A percentile compares a stretch with the other conserved stretches of the same genome.
phyloP scores from a whole-genome alignment of 2,888 invertebrate genomes.

The Dynastes grantii region DNA sequence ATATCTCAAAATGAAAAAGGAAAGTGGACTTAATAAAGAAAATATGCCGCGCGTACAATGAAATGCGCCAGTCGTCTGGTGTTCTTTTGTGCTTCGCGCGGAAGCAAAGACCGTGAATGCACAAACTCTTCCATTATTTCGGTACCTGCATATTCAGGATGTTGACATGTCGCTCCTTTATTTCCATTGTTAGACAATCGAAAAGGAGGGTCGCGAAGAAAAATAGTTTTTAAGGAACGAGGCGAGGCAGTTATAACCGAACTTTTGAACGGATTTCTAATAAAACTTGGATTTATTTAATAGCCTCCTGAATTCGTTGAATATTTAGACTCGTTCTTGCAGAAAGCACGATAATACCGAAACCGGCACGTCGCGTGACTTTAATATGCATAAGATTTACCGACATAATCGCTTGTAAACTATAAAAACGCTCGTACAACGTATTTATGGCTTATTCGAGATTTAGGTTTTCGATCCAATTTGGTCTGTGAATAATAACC shows the following conservation, averaged over 20 bases:
- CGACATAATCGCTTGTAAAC: slow-evolving; percentile 57
- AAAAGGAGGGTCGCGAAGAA: slow-evolving; percentile 48
- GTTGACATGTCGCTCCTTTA: slow-evolving; percentile 52
- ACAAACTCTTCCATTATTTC: slow-evolving; percentile 51
- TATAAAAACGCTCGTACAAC: slow-evolving; percentile 49
- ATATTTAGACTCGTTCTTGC: slow-evolving; percentile 60
- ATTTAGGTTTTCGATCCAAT: slow-evolving; percentile 46
- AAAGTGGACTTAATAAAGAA: slow-evolving; percentile 42
- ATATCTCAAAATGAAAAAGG: slow-evolving; percentile 31
- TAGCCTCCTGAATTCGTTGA: slow-evolving; percentile 61
- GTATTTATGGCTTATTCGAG: slow-evolving; percentile 51
- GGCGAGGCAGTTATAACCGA: slow-evolving; percentile 52
- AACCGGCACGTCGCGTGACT: slow-evolving; percentile 62
- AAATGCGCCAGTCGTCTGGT: slow-evolving; percentile 41
- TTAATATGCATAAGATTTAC: slow-evolving; percentile 63
- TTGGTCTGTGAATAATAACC: slow-evolving; percentile 46
- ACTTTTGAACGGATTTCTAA: slow-evolving; percentile 57
- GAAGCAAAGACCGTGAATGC: slow-evolving; percentile 50
- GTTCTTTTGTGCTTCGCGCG: slow-evolving; percentile 50
- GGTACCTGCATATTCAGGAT: slow-evolving; percentile 51
- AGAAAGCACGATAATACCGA: slow-evolving; percentile 63
- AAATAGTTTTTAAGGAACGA: slow-evolving; percentile 53
- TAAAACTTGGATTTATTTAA: slow-evolving; percentile 64
- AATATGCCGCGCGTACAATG: slow-evolving; percentile 38
- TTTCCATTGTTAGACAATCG: slow-evolving; percentile 50